phyloP scores from a whole-genome alignment of 2,888 invertebrate species.

The Aphidoletes aphidimyza region DNA sequence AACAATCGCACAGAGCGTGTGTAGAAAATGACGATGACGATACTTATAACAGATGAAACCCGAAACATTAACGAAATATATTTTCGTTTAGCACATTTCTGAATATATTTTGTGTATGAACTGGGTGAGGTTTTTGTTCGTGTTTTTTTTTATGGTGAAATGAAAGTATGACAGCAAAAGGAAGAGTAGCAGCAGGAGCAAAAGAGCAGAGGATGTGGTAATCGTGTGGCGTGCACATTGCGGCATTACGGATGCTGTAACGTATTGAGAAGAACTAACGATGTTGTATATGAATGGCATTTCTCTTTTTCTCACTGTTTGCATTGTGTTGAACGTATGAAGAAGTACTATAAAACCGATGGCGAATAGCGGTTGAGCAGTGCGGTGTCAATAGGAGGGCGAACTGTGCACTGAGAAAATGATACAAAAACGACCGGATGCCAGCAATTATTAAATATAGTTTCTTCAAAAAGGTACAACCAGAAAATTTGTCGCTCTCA shows the following conservation, averaged over 20 bases:
- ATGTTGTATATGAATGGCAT: conserved; percentile 38
- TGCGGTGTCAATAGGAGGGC: background rate
- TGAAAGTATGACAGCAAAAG: too few relatives aligned
- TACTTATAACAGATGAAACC: conserved; percentile 41
- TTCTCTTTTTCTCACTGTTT: too few relatives aligned
- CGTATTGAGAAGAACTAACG: conserved; percentile 41
- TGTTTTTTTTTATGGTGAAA: too few relatives aligned
- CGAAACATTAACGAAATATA: conserved; percentile 46
- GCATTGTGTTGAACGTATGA: too few relatives aligned
- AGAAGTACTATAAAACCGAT: conserved; percentile 13
- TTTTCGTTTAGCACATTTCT: conserved; percentile 44
- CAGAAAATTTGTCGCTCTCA: conserved; percentile 5
- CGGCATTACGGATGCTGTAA: background rate
- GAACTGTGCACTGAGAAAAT: background rate
- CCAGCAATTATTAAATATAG: conserved; percentile 46
- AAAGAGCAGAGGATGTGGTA: conserved; percentile 13
- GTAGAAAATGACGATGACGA: conserved; percentile 49
- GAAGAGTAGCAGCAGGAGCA: background rate
- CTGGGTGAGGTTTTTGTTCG: background rate
- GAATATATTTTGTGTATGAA: conserved; percentile 24
- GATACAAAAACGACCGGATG: conserved; percentile 18
- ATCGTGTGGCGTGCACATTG: conserved; percentile 37
- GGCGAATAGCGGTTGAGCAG: background rate
- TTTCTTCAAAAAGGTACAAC: background rate
- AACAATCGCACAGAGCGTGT: background rate